A percentile compares a stretch with the other conserved stretches of the same genome.
These are phyloP conservation scores for Helicoverpa armigera DNA, from an alignment of 1,140 invertebrate species.

Conservation along the genomic window DNA sequence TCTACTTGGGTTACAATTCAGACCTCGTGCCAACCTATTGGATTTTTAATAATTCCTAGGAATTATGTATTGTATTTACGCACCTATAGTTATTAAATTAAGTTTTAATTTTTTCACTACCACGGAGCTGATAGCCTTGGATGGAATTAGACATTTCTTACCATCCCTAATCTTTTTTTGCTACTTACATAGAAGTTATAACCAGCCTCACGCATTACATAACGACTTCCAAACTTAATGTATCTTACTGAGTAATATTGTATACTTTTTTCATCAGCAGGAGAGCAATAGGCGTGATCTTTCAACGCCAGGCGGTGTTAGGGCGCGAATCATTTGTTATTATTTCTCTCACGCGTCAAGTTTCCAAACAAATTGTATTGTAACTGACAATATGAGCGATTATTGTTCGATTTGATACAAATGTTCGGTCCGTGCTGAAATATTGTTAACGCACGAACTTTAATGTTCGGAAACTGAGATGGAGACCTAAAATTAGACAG, in stretches of 20 bases:
- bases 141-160: too few relatives aligned
- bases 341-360: conserved; percentile 84
- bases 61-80: too few relatives aligned
- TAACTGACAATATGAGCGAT: conserved; percentile 86
- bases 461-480: conserved; percentile 18
- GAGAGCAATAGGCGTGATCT: conserved; percentile 85
- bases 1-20: too few relatives aligned
- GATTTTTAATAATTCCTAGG: too few relatives aligned
- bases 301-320: conserved; percentile 86
- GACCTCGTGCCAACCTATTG: too few relatives aligned
- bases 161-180: too few relatives aligned
- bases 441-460: conserved; percentile 5
- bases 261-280: conserved; percentile 81
- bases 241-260: conserved; percentile 51
- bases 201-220: conserved; percentile 1
- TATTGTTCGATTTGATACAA: conserved; percentile 83
- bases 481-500: neutral
- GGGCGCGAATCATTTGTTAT: conserved; percentile 86
- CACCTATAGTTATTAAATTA: too few relatives aligned
- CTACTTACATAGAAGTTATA: too few relatives aligned
- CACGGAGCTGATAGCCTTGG: too few relatives aligned
- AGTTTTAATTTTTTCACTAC: too few relatives aligned
- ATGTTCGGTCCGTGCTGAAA: conserved; percentile 60
- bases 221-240: conserved; percentile 47
- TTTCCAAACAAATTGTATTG: conserved; percentile 85